Conservation (phyloP, 2,797 vertebrate genomes). For the Pseudochirops cupreus region DNA sequence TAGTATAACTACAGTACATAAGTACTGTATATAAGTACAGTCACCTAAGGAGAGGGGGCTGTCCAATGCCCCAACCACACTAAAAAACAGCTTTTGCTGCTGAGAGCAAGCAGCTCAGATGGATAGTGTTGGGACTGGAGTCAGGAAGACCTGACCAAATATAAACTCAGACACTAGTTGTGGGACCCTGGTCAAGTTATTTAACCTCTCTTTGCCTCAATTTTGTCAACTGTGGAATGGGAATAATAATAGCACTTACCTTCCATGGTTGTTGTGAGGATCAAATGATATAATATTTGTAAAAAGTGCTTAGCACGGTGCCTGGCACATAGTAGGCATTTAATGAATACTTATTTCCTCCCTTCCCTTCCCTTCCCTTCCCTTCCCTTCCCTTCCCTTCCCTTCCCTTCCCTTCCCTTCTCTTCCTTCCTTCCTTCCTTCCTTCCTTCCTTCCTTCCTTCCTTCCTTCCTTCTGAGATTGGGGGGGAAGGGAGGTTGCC, state of each 20-base stretch:
- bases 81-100: not conserved
- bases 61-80: not conserved
- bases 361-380: rapidly evolving
- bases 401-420: too few species aligned
- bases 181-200: not conserved
- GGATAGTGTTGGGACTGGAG: not conserved
- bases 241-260: not conserved
- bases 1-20: not conserved
- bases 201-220: not conserved
- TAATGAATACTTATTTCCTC: not conserved
- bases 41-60: not conserved
- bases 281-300: not conserved
- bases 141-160: not conserved
- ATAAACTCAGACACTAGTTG: not conserved
- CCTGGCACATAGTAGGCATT: not conserved
- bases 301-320: not conserved
- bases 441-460: too few species aligned
- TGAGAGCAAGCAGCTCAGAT: not conserved
- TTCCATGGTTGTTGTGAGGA: not conserved
- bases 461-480: too few species aligned
- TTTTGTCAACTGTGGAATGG: not conserved
- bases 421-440: too few species aligned
- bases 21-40: not conserved
- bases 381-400: too few species aligned
- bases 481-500: not conserved